Evolutionary conservation across 1,140 invertebrate species (phyloP).

Genomic region (Dreissena rostriformis): DNA sequence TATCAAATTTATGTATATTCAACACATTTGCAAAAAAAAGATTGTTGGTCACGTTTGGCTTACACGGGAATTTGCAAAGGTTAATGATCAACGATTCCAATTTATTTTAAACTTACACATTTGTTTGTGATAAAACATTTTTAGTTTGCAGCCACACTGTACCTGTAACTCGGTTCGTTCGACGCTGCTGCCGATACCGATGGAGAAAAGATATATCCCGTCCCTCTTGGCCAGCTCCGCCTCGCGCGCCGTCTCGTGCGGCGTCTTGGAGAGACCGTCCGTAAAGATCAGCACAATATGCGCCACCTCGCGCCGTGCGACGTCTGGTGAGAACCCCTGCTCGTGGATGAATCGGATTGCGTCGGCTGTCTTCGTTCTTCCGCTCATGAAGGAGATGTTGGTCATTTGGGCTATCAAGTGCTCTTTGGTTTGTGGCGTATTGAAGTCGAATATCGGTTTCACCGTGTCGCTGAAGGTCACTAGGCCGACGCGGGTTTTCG

Average conservation of each 20-base stretch:
- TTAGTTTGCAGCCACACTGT: neutral
- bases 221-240: constrained; percentile 65
- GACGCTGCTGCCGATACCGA: constrained; percentile 74
- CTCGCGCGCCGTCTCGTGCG: constrained; percentile 61
- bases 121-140: too few relatives aligned
- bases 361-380: constrained; percentile 72
- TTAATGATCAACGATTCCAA: too few relatives aligned
- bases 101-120: too few relatives aligned
- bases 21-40: too few relatives aligned
- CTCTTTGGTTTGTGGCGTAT: constrained; percentile 59
- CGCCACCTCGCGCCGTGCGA: constrained; percentile 61
- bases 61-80: too few relatives aligned
- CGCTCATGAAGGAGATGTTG: constrained; percentile 66
- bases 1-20: too few relatives aligned
- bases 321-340: constrained; percentile 53
- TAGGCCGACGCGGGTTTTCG: constrained; percentile 69
- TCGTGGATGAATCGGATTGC: constrained; percentile 70
- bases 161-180: constrained; percentile 68
- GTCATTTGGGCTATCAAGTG: constrained; percentile 62
- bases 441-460: constrained; percentile 63
- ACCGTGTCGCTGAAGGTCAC: constrained; percentile 70
- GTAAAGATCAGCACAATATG: constrained; percentile 72
- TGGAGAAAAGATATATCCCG: constrained; percentile 72
- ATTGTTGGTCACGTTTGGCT: too few relatives aligned
- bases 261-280: constrained; percentile 72